Evolutionary conservation across 2,888 invertebrate genomes (phyloP).

Genomic region (Clistopyga incitator): DNA sequence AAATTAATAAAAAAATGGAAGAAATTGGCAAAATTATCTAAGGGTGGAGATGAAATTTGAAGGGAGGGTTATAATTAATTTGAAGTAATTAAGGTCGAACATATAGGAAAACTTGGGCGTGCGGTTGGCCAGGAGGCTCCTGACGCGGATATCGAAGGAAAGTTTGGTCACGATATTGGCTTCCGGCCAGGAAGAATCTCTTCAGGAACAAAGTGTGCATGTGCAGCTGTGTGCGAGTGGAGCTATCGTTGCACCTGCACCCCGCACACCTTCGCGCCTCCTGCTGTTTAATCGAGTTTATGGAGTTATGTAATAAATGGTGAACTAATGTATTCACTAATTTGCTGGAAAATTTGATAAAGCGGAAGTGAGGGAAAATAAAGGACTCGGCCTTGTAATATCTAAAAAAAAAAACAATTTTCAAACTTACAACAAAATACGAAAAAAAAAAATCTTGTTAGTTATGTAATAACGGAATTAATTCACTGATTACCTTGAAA

Average conservation of each 20-base stretch:
- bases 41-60: background rate
- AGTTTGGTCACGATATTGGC: conserved; percentile 63
- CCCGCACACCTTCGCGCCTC: background rate
- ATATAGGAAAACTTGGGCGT: conserved; percentile 26
- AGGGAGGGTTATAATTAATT: conserved; percentile 52
- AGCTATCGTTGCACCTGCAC: conserved; percentile 21
- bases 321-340: background rate
- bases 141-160: conserved; percentile 37
- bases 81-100: conserved; percentile 57
- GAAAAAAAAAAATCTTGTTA: too few relatives aligned
- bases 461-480: too few relatives aligned
- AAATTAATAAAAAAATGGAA: too few relatives aligned
- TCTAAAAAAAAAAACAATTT: too few relatives aligned
- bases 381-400: too few relatives aligned
- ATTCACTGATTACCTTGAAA: too few relatives aligned
- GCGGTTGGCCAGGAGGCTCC: background rate
- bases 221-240: background rate
- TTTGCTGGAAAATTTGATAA: background rate
- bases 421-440: too few relatives aligned
- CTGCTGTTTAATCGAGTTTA: background rate
- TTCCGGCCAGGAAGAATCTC: conserved; percentile 61
- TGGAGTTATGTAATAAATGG: background rate
- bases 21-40: background rate
- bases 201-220: conserved; percentile 35
- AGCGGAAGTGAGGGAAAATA: too few relatives aligned